These are phyloP conservation scores for Cyaniris semiargus DNA, from an alignment of 2,888 invertebrate species.

Conservation along the genomic window DNA sequence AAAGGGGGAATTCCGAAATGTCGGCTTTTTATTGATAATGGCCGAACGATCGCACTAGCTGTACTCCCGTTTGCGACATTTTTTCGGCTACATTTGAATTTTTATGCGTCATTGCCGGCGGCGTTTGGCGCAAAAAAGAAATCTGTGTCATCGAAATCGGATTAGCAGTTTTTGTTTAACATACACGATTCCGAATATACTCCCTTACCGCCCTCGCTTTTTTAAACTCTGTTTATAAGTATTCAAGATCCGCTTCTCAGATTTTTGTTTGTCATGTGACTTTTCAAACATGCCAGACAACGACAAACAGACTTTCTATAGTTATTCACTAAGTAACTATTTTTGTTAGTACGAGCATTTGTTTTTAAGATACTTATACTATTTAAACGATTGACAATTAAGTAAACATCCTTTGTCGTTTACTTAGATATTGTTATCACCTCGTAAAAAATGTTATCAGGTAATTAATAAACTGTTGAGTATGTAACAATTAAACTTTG, in stretches of 20 bases:
- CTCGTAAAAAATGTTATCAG: background rate
- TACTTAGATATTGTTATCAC: background rate
- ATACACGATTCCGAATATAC: background rate
- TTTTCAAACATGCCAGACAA: too few species aligned
- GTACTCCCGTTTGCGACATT: background rate
- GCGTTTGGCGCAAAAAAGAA: background rate
- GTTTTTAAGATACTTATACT: too few species aligned
- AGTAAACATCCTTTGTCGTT: background rate
- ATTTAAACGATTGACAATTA: background rate
- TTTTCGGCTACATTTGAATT: conserved; percentile 1
- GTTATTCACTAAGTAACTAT: too few species aligned
- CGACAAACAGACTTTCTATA: too few species aligned
- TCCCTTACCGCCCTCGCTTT: too few species aligned
- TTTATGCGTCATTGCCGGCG: background rate
- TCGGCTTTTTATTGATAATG: conserved; percentile 19
- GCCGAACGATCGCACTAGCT: conserved; percentile 16
- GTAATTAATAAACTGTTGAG: background rate
- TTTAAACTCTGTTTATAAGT: too few species aligned
- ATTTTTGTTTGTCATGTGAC: too few species aligned
- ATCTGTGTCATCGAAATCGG: background rate
- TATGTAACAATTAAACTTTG: background rate
- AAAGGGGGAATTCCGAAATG: conserved; percentile 34
- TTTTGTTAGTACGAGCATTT: too few species aligned
- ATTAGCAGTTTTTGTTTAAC: background rate
- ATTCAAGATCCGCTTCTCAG: too few species aligned